Evolutionary conservation across 2,797 vertebrate species (phyloP).

Genomic region (Galaxias olidus): DNA sequence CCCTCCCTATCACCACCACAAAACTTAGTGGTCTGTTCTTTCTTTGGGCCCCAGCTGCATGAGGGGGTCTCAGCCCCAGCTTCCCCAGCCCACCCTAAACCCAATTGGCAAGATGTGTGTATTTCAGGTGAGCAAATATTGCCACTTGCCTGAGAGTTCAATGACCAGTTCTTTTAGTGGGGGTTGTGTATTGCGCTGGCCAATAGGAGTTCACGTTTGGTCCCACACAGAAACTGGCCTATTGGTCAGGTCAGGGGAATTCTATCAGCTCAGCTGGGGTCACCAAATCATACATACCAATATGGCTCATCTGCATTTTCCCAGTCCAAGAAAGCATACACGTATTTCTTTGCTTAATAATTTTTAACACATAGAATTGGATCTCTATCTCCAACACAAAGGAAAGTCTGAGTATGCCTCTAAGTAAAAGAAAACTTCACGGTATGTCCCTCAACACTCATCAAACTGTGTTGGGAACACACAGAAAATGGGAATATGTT

Average conservation of each 20-base stretch:
- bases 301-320: slow-evolving; percentile 69
- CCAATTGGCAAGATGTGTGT: slow-evolving; percentile 73
- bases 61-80: slow-evolving; percentile 58
- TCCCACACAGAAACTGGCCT: slow-evolving; percentile 62
- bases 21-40: slow-evolving; percentile 83
- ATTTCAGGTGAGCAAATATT: slow-evolving; percentile 95
- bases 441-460: no score
- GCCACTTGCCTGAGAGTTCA: slow-evolving; percentile 83
- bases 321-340: slow-evolving; percentile 51
- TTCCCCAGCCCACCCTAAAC: slow-evolving; percentile 66
- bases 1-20: slow-evolving; percentile 64
- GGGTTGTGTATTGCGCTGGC: slow-evolving; percentile 82
- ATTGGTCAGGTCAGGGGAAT: slow-evolving; percentile 64
- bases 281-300: slow-evolving; percentile 73
- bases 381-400: slow-evolving; percentile 36
- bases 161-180: slow-evolving; percentile 71
- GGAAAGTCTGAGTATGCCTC: no score
- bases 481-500: no score
- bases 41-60: slow-evolving; percentile 83
- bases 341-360: slow-evolving; percentile 49
- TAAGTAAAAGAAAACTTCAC: no score
- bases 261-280: slow-evolving; percentile 78
- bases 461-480: no score
- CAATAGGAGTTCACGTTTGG: slow-evolving; percentile 71
- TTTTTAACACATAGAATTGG: slow-evolving; percentile 39